A percentile compares a stretch with the other conserved stretches of the same genome.
Conservation (phyloP, 2,888 invertebrate genomes). For the Drosophila birchii region DNA sequence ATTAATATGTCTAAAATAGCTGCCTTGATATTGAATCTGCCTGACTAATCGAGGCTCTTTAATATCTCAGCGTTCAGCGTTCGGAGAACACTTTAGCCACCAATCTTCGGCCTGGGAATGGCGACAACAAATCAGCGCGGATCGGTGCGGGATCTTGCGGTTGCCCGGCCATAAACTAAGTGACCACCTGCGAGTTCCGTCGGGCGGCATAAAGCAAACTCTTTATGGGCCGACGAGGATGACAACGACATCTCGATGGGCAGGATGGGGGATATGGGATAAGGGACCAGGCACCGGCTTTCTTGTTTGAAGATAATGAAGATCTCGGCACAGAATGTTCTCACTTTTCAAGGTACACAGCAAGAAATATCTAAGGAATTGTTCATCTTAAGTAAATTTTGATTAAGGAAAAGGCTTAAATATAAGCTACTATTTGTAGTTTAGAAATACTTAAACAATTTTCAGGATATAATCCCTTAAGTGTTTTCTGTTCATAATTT, state of each 20-base stretch:
- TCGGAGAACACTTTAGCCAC: conserved; percentile 35
- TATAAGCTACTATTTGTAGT: neutral
- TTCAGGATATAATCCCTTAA: too few species aligned
- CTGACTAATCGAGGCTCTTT: conserved; percentile 10
- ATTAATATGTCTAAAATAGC: neutral
- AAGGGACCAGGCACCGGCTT: conserved; percentile 6
- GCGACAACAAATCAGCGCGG: conserved; percentile 66
- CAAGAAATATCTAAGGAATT: neutral
- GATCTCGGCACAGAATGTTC: conserved; percentile 62
- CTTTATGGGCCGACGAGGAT: conserved; percentile 60
- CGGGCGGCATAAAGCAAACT: conserved; percentile 62
- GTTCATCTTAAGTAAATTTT: too few species aligned
- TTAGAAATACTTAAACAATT: neutral
- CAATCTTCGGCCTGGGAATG: conserved; percentile 40
- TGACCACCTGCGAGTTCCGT: conserved; percentile 43
- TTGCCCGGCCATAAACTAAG: conserved; percentile 61
- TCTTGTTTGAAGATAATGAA: conserved; percentile 68
- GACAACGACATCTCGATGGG: conserved; percentile 42
- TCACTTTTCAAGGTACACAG: conserved; percentile 41
- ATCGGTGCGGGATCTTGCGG: conserved; percentile 55
- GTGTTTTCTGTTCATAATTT: neutral
- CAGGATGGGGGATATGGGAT: neutral
- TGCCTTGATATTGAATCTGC: neutral
- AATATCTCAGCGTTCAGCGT: conserved; percentile 5
- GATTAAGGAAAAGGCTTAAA: neutral